phyloP scores from a whole-genome alignment of 2,113 vertebrate genomes.

The Lampris incognitus region DNA sequence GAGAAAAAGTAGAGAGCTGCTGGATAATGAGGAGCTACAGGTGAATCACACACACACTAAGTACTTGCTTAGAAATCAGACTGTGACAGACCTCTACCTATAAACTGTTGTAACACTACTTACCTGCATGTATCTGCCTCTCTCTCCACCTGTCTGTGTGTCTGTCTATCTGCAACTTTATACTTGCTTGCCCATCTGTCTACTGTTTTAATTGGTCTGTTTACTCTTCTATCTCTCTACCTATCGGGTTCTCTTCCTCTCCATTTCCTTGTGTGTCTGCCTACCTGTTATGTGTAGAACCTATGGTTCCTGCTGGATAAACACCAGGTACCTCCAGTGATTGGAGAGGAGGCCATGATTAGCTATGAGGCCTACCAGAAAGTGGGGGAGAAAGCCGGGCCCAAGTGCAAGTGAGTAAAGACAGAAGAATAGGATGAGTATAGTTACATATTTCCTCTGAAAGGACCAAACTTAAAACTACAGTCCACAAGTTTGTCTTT shows the following conservation, averaged over 20 bases:
- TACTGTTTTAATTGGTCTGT: slow-evolving; percentile 3
- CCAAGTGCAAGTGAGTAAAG: slow-evolving; percentile 91
- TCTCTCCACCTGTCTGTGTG: too few species aligned
- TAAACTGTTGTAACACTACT: background rate
- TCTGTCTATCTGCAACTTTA: background rate
- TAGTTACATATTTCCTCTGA: background rate
- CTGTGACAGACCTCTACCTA: background rate
- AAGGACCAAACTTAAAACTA: background rate
- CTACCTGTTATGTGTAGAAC: slow-evolving; percentile 79
- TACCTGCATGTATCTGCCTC: background rate
- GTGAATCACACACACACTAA: slow-evolving; percentile 68
- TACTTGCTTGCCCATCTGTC: background rate
- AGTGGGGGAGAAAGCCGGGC: slow-evolving; percentile 92
- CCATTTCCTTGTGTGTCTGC: background rate
- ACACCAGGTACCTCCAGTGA: slow-evolving; percentile 94
- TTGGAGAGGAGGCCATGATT: slow-evolving; percentile 97
- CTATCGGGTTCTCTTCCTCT: background rate
- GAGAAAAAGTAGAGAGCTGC: slow-evolving; percentile 95
- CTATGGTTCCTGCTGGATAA: slow-evolving; percentile 98
- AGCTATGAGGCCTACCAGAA: slow-evolving; percentile 95
- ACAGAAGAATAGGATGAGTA: background rate
- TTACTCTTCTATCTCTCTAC: background rate
- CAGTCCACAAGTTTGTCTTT: too few species aligned
- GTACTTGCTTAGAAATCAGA: background rate
- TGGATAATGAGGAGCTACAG: slow-evolving; percentile 98